Percentiles rank a stretch among this genome's conserved stretches.
These are phyloP conservation scores for Drosophila kuntzei DNA, from an alignment of 2,888 invertebrate genomes.

Conservation along the genomic window DNA sequence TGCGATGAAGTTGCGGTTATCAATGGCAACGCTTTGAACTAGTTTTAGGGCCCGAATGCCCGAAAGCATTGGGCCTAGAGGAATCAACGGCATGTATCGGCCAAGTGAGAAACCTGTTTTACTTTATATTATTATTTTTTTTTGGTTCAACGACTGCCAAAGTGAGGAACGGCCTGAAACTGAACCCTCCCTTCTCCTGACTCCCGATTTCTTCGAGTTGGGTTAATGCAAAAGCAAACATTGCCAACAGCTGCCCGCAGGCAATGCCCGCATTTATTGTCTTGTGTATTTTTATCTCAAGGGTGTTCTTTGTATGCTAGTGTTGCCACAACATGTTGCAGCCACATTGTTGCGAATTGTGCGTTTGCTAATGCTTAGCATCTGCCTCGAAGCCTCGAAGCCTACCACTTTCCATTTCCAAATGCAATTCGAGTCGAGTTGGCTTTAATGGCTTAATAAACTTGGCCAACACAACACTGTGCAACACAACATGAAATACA, in stretches of 20 bases:
- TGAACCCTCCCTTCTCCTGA: constrained; percentile 41
- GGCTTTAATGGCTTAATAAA: constrained; percentile 63
- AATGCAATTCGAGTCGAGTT: constrained; percentile 6
- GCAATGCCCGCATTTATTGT: constrained; percentile 57
- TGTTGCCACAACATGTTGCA: constrained; percentile 21
- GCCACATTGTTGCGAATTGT: constrained; percentile 29
- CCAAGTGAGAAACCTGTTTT: constrained; percentile 54
- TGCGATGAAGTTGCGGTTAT: constrained; percentile 50
- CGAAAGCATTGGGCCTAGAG: constrained; percentile 54
- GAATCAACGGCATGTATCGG: constrained; percentile 28
- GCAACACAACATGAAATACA: constrained; percentile 17
- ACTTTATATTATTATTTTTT: constrained; percentile 1
- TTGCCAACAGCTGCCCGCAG: constrained; percentile 67
- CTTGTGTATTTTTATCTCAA: constrained; percentile 12
- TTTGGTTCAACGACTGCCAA: constrained; percentile 63
- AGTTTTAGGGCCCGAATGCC: constrained; percentile 62
- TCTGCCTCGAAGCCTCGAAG: background rate
- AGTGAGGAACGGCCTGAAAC: constrained; percentile 40
- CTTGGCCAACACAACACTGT: constrained; percentile 13
- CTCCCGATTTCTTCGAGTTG: constrained; percentile 9
- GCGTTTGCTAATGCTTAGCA: constrained; percentile 22
- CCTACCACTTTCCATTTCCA: constrained; percentile 51
- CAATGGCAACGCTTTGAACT: constrained; percentile 66
- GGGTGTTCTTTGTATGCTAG: constrained; percentile 12
- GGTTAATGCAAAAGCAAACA: constrained; percentile 58